Evolutionary conservation across 2,113 vertebrate genomes (phyloP).

Genomic region (Saccopteryx bilineata): DNA sequence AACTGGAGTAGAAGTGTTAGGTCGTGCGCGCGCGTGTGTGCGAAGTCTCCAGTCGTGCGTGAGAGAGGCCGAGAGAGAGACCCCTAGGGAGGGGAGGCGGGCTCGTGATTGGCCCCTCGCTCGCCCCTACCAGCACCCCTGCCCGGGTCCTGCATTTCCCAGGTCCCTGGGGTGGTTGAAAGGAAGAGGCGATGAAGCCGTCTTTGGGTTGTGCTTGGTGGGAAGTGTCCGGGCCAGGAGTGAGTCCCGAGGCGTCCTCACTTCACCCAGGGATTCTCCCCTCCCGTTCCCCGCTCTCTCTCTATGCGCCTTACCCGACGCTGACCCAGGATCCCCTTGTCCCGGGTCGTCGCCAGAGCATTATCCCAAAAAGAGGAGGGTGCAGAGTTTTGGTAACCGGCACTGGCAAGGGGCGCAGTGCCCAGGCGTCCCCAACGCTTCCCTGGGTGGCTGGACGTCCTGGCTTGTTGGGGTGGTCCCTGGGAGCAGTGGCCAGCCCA

Average conservation of each 20-base stretch:
- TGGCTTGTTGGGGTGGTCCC: neutral
- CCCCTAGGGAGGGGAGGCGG: neutral
- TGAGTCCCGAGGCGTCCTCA: neutral
- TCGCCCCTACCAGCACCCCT: neutral
- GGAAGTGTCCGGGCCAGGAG: neutral
- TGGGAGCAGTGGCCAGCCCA: neutral
- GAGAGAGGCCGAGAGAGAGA: neutral
- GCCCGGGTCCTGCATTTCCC: neutral
- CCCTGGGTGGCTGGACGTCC: neutral
- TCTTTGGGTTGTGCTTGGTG: neutral
- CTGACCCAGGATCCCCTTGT: neutral
- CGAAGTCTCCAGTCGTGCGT: neutral
- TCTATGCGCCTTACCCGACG: neutral
- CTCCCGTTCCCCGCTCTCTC: neutral
- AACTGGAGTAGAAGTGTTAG: conserved; percentile 52
- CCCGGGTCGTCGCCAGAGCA: neutral
- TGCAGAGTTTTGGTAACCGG: neutral
- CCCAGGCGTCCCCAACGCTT: neutral
- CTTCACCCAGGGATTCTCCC: neutral
- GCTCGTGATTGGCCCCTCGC: neutral
- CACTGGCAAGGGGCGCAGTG: neutral
- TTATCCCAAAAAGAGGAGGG: neutral
- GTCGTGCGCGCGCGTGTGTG: neutral
- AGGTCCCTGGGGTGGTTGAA: neutral
- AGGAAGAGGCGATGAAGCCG: neutral